Percentiles rank a stretch among this genome's conserved stretches.
These are phyloP conservation scores for Raphicerus campestris DNA, from an alignment of 2,113 vertebrate species.

Conservation along the genomic window DNA sequence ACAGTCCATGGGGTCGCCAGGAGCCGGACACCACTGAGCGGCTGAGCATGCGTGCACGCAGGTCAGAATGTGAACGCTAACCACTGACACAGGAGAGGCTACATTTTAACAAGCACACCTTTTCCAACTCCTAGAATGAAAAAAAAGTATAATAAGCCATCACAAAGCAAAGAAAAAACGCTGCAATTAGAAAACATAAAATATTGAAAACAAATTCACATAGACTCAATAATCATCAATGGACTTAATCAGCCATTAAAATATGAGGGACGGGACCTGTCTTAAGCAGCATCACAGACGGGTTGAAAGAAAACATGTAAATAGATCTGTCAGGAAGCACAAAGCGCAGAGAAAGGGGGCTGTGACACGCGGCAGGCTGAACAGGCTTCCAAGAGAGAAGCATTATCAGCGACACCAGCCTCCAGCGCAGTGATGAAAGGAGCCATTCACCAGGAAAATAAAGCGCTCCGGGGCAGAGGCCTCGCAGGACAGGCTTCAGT, in stretches of 20 bases:
- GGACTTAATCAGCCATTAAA: background rate
- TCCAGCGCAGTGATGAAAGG: accelerated
- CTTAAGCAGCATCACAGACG: accelerated
- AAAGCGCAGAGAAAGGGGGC: background rate
- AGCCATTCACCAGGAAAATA: accelerated
- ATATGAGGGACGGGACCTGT: background rate
- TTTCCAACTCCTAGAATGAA: background rate
- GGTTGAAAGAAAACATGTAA: background rate
- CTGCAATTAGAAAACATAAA: background rate
- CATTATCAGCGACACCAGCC: accelerated
- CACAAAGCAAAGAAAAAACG: background rate
- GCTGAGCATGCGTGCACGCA: accelerated
- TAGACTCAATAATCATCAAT: accelerated
- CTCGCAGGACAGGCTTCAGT: background rate
- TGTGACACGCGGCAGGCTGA: accelerated
- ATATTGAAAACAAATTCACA: background rate
- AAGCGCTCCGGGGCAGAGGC: accelerated
- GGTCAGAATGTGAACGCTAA: background rate
- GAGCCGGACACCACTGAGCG: background rate
- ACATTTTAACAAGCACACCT: accelerated
- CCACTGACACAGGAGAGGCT: background rate
- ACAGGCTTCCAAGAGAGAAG: background rate
- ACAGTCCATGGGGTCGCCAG: background rate
- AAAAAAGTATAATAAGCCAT: background rate
- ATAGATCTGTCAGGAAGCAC: background rate